Conservation (phyloP, 2,797 vertebrate species). For the Enoplosus armatus region DNA sequence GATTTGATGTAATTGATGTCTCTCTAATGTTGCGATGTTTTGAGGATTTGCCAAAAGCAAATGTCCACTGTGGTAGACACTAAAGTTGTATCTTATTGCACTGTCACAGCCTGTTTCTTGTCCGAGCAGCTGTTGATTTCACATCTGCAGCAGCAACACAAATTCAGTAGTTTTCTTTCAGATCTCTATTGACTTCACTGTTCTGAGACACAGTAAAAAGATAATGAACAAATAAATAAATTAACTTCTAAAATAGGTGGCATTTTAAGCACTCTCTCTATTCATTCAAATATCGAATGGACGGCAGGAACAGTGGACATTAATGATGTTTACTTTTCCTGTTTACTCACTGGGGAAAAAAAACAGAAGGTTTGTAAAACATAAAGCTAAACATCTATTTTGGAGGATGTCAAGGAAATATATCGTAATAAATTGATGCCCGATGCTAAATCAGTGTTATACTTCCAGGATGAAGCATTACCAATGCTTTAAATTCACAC, state of each 20-base stretch:
- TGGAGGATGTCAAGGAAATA: not conserved
- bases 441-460: not conserved
- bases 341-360: not conserved
- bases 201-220: slow-evolving; percentile 1
- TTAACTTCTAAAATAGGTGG: not conserved
- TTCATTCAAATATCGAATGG: not conserved
- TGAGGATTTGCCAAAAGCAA: not conserved
- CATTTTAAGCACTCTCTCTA: not conserved
- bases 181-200: slow-evolving; percentile 3
- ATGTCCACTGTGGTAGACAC: not conserved
- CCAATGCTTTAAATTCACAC: not conserved
- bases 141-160: not conserved
- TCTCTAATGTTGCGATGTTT: not conserved
- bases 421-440: not conserved
- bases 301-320: not conserved
- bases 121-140: slow-evolving; percentile 15
- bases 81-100: not conserved
- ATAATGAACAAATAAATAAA: not conserved
- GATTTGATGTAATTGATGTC: not conserved
- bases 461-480: not conserved
- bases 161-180: not conserved
- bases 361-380: not conserved
- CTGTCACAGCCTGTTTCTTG: not conserved
- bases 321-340: not conserved
- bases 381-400: not conserved